phyloP scores from a whole-genome alignment of 2,797 vertebrate genomes.

The Iguana delicatissima region DNA sequence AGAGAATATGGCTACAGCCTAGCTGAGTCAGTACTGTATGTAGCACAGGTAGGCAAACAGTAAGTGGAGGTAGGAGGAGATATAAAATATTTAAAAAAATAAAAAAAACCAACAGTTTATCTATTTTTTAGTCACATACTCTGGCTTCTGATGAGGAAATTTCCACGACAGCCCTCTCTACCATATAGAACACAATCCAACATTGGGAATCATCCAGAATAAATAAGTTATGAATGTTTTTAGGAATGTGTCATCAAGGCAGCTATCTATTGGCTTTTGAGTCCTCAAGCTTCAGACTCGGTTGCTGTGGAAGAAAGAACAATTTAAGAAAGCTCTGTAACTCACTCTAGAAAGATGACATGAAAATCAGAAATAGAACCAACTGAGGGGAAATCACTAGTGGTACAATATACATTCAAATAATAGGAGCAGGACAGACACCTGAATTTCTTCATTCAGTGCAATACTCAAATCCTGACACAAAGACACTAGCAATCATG shows the following conservation, averaged over 20 bases:
- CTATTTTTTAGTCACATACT: conserved; percentile 6
- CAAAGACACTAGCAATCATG: background rate
- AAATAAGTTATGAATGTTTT: conserved; percentile 10
- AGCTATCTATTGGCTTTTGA: background rate
- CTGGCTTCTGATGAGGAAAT: conserved; percentile 1
- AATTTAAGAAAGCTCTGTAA: conserved; percentile 18
- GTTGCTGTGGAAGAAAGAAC: accelerated
- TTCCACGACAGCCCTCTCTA: background rate
- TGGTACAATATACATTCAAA: background rate
- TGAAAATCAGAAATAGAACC: conserved; percentile 3
- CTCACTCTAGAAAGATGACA: background rate
- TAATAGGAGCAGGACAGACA: conserved; percentile 16
- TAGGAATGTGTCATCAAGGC: background rate
- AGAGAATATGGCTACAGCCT: background rate
- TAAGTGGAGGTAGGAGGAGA: background rate
- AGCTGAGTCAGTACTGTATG: background rate
- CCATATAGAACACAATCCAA: background rate
- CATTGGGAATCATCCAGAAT: background rate
- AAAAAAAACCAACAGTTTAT: background rate
- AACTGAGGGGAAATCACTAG: background rate
- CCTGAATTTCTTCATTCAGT: background rate
- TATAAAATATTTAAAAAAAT: background rate
- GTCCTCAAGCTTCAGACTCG: background rate
- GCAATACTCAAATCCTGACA: background rate
- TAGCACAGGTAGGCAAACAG: background rate